phyloP scores from a whole-genome alignment of 2,888 invertebrate species.

The Ryuthela nishihirai region DNA sequence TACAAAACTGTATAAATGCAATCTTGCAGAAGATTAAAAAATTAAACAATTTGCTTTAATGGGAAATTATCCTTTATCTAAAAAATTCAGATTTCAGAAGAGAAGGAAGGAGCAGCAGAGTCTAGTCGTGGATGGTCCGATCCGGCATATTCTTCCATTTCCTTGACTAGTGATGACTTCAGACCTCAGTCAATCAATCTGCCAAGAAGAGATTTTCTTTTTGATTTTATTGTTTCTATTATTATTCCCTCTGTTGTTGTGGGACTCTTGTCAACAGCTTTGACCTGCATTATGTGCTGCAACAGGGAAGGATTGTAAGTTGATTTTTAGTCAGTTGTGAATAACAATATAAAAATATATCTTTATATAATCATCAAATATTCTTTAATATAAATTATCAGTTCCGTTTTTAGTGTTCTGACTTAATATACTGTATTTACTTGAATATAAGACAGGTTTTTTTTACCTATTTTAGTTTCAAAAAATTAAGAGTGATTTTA shows the following conservation, averaged over 20 bases:
- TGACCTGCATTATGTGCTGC: conserved; percentile 33
- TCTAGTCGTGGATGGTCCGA: conserved; percentile 19
- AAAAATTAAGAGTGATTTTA: too few relatives aligned
- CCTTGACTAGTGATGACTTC: conserved; percentile 25
- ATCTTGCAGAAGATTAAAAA: too few relatives aligned
- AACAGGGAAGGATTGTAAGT: conserved; percentile 31
- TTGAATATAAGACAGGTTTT: too few relatives aligned
- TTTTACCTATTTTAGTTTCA: too few relatives aligned
- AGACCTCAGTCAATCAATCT: conserved; percentile 15
- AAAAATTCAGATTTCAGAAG: conserved; percentile 5
- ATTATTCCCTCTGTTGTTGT: conserved; percentile 30
- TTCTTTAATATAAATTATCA: too few relatives aligned
- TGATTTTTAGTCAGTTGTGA: too few relatives aligned
- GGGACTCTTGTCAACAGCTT: conserved; percentile 13
- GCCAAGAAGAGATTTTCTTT: conserved; percentile 29
- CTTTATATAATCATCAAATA: too few relatives aligned
- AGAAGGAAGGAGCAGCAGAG: conserved; percentile 1
- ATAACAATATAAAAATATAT: too few relatives aligned
- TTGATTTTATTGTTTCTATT: conserved; percentile 34
- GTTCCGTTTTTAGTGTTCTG: too few relatives aligned
- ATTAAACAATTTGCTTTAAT: too few relatives aligned
- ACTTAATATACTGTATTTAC: too few relatives aligned
- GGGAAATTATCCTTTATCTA: background rate
- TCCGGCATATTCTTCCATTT: conserved; percentile 23
- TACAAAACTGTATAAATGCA: too few relatives aligned